phyloP scores from a whole-genome alignment of 2,888 invertebrate genomes.

The Ectemnius cavifrons region DNA sequence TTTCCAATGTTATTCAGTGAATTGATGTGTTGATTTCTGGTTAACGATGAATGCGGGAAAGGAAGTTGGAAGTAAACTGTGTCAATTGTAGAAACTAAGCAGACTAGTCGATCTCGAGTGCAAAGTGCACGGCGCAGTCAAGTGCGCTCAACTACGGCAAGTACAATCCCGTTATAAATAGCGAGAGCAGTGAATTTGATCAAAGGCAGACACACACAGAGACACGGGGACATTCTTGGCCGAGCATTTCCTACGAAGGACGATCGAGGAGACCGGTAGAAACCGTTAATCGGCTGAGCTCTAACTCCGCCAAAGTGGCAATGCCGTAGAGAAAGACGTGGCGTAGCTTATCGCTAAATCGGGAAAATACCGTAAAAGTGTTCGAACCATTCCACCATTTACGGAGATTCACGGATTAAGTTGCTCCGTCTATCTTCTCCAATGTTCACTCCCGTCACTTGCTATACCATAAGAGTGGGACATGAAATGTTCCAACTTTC shows the following conservation, averaged over 20 bases:
- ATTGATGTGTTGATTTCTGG: too few species aligned
- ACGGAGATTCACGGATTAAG: constrained; percentile 23
- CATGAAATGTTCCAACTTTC: too few species aligned
- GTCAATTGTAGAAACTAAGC: too few species aligned
- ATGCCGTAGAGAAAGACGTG: constrained; percentile 19
- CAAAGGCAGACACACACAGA: not conserved
- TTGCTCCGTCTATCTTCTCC: too few species aligned
- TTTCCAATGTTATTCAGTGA: too few species aligned
- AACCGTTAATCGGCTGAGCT: constrained; percentile 38
- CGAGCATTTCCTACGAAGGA: constrained; percentile 12
- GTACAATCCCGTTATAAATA: constrained; percentile 4
- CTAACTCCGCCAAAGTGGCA: constrained; percentile 1
- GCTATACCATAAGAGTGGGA: too few species aligned
- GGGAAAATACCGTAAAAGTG: constrained; percentile 46
- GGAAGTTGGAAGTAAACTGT: too few species aligned
- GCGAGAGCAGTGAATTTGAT: constrained; percentile 1
- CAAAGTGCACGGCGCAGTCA: not conserved
- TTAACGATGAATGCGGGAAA: too few species aligned
- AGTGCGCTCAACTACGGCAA: constrained; percentile 1
- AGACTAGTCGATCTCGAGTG: not conserved
- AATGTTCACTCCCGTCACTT: too few species aligned
- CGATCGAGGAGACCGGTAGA: constrained; percentile 20
- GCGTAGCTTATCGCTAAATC: constrained; percentile 44
- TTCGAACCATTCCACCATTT: constrained; percentile 34
- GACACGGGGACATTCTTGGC: constrained; percentile 1